Base-by-base conservation (phyloP, 1,140 invertebrate genomes). In the Drosophila rufa region DNA sequence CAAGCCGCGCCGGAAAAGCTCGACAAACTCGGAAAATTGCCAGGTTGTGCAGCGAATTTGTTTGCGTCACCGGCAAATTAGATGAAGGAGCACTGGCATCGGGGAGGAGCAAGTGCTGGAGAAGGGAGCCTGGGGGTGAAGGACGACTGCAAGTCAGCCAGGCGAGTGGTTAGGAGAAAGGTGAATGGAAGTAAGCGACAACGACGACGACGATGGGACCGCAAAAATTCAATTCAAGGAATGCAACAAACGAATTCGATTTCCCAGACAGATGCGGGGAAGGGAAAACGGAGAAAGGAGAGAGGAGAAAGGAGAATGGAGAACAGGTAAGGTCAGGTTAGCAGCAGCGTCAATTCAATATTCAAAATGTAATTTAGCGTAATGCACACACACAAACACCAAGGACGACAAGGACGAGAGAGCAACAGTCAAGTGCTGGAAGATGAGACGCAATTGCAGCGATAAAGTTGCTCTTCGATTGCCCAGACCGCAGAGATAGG, bases 341-440 rank as follows among this genome's bases (percentile, higher is more conserved):
- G 50, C 53, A 67, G 73, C 48, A 64, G 64, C 81, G 77, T 82
- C 74, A 80, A 85, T 85, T 89, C 85, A 85, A 89, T 89, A 89
- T 89, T 90, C 85, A 90, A 89, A 89, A 89, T 90, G 85, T 89
- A 90, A 89, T 89, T 90, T 90, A 89, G 86, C 85, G 85, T 87
- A 89, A 89, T 87, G 84, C 81, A 87, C 77, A 87, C 80, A 86
- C 48, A 75, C 51, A 36, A 17, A 43, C 33, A 57, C 40, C 48
- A 12, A 75, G 48, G 50, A 42, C 27, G 42, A 33, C 59, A 46
- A 30, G 50, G 33, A 25, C 42, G 30, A 30, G 43, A 58, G 25
- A 77, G 46, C 61, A 65, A 45, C 57, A 69, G 36, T 58, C 50
- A 70, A 65, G 55, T 48, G 61, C 66, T 66, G 80, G 68, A 81